Evolutionary conservation across 2,797 vertebrate genomes (phyloP).

Genomic region (Sebastes cheni): DNA sequence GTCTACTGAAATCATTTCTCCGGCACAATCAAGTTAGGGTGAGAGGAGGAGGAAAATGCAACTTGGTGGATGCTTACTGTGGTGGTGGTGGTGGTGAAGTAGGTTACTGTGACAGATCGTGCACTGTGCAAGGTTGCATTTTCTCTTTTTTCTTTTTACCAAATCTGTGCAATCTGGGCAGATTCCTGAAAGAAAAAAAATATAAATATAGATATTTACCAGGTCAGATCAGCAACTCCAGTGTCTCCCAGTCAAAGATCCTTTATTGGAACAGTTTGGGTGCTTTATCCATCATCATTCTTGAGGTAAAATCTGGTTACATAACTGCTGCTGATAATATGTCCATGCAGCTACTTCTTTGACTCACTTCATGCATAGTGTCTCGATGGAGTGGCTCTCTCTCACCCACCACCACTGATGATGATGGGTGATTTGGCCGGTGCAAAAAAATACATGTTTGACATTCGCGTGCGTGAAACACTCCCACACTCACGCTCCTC

Average conservation of each 20-base stretch:
- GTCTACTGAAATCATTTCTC: constrained; percentile 77
- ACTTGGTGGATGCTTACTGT: constrained; percentile 42
- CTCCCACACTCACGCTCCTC: constrained; percentile 23
- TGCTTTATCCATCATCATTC: constrained; percentile 41
- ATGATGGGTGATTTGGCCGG: constrained; percentile 9
- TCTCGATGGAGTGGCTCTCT: constrained; percentile 2
- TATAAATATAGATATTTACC: constrained; percentile 51
- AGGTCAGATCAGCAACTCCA: not conserved
- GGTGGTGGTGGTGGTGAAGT: constrained; percentile 32
- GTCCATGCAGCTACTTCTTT: not conserved
- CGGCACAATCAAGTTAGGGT: constrained; percentile 76
- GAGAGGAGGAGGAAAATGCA: constrained; percentile 63
- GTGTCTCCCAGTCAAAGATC: constrained; percentile 21
- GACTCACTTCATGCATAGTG: not conserved
- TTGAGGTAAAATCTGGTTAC: constrained; percentile 25
- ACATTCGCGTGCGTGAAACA: constrained; percentile 30
- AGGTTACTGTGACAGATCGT: constrained; percentile 38
- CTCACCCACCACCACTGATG: not conserved
- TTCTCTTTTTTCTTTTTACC: too few species aligned
- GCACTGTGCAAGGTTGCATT: not conserved
- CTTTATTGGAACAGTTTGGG: not conserved
- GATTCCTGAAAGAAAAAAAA: not conserved
- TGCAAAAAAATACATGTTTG: constrained; percentile 31
- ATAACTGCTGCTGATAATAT: constrained; percentile 17
- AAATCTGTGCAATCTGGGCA: not conserved